Percentiles rank a stretch among this genome's conserved stretches.
phyloP scores from a whole-genome alignment of 2,113 vertebrate species.

The Himantopus leucocephalus region DNA sequence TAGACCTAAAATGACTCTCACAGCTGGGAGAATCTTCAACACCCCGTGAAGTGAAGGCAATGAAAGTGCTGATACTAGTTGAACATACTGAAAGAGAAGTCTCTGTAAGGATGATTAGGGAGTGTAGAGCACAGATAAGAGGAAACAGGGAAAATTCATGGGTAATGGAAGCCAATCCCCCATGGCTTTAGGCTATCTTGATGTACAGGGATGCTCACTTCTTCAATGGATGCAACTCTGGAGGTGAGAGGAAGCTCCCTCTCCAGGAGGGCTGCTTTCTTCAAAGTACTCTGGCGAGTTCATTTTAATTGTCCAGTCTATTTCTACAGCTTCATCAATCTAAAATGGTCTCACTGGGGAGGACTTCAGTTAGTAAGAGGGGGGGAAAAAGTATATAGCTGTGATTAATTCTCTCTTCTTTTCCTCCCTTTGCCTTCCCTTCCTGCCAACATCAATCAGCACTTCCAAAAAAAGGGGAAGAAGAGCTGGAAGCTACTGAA shows the following conservation, averaged over 20 bases:
- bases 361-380: background rate
- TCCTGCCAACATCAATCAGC: background rate
- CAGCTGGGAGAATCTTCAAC: background rate
- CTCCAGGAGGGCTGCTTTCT: background rate
- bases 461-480: background rate
- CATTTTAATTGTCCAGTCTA: background rate
- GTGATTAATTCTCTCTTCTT: slow-evolving; percentile 3
- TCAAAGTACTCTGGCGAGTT: background rate
- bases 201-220: background rate
- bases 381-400: background rate
- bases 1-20: background rate
- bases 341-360: background rate
- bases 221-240: background rate
- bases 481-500: background rate
- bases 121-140: background rate
- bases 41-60: background rate
- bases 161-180: background rate
- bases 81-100: background rate
- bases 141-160: background rate
- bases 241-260: background rate
- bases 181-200: background rate
- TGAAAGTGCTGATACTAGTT: background rate
- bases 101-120: background rate
- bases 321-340: background rate
- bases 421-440: background rate